Evolutionary conservation across 2,113 vertebrate genomes (phyloP).

Genomic region (Copsychus sechellarum): DNA sequence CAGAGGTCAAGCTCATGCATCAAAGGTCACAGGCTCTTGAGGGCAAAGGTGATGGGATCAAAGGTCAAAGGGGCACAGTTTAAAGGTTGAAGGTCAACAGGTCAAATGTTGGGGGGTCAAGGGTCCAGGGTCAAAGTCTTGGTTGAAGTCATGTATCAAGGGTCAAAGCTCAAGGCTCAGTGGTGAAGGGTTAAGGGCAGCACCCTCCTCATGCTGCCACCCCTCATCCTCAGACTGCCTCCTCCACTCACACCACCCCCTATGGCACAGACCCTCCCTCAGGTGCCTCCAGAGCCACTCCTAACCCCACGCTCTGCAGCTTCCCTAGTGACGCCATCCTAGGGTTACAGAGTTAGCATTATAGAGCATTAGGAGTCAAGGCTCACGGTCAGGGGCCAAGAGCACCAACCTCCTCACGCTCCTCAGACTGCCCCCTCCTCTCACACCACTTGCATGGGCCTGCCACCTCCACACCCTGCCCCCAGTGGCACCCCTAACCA

Average conservation of each 20-base stretch:
- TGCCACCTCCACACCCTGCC: rapidly evolving
- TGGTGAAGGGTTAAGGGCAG: neutral
- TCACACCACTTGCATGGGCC: no score
- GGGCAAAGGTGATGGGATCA: neutral
- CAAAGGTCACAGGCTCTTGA: neutral
- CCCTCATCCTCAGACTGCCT: neutral
- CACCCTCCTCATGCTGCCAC: neutral
- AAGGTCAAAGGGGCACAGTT: neutral
- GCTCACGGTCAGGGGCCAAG: neutral
- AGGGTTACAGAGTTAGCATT: neutral
- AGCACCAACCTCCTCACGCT: neutral
- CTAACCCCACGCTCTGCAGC: neutral
- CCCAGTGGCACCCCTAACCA: no score
- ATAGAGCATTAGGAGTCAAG: neutral
- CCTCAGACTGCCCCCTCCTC: neutral
- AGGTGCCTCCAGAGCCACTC: neutral
- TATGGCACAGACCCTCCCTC: rapidly evolving
- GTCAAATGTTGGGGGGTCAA: neutral
- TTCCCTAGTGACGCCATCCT: neutral
- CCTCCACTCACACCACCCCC: neutral
- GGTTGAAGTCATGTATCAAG: neutral
- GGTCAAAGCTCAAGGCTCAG: neutral
- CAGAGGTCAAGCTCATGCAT: neutral
- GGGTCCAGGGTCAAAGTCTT: no score
- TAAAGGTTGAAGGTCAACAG: neutral